Percentiles rank a stretch among this genome's conserved stretches.
These are phyloP conservation scores for Brachionus calyciflorus DNA, from an alignment of 1,140 invertebrate species.

Conservation along the genomic window DNA sequence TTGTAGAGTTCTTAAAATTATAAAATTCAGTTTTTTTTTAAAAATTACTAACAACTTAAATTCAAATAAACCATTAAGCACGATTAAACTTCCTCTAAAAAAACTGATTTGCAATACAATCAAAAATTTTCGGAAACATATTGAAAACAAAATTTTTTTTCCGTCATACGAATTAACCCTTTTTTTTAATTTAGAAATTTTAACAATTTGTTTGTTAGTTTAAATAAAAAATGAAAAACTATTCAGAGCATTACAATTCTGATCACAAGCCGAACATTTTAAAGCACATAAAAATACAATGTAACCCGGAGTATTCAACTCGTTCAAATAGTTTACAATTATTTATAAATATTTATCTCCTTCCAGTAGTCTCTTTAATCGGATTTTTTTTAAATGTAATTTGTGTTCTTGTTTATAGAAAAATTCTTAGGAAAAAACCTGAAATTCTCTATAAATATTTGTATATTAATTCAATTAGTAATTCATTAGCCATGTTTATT, in stretches of 20 bases:
- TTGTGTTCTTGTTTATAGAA: conserved; percentile 1
- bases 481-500: conserved; percentile 12
- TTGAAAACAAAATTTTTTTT: too few species aligned
- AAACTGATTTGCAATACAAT: too few species aligned
- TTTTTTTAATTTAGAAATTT: too few species aligned
- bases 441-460: conserved; percentile 39
- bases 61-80: too few species aligned
- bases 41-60: too few species aligned
- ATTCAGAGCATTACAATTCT: background rate
- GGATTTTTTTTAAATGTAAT: conserved; percentile 30
- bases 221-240: background rate
- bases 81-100: too few species aligned
- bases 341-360: conserved; percentile 13
- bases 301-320: background rate
- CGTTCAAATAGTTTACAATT: background rate
- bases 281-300: background rate
- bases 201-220: too few species aligned
- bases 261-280: background rate
- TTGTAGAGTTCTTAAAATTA: too few species aligned
- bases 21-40: too few species aligned
- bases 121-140: too few species aligned
- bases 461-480: conserved; percentile 18
- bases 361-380: conserved; percentile 20
- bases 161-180: too few species aligned
- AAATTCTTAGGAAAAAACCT: background rate